phyloP scores from a whole-genome alignment of 2,888 invertebrate genomes.

The Falcaria lacertinaria region DNA sequence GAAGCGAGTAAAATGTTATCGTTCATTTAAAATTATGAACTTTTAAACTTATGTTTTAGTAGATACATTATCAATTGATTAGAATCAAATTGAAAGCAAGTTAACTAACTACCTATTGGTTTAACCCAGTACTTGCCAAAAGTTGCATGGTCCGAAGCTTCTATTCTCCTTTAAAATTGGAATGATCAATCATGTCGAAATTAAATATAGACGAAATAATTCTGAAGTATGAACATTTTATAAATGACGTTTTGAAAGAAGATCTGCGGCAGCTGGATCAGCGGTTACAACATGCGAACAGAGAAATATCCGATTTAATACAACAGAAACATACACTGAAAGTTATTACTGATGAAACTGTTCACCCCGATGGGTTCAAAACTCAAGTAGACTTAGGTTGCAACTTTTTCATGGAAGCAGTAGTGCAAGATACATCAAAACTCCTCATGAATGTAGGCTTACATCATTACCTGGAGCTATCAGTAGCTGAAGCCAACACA shows the following conservation, averaged over 20 bases:
- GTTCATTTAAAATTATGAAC: no score
- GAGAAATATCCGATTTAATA: slow-evolving; percentile 84
- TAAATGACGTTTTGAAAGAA: slow-evolving; percentile 88
- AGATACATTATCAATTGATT: no score
- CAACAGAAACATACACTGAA: slow-evolving; percentile 86
- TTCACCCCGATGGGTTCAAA: slow-evolving; percentile 69
- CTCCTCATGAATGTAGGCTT: slow-evolving; percentile 88
- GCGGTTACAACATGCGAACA: slow-evolving; percentile 81
- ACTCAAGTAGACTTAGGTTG: slow-evolving; percentile 88
- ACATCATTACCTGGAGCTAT: slow-evolving; percentile 87
- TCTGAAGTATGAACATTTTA: slow-evolving; percentile 82
- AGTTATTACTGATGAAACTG: slow-evolving; percentile 77
- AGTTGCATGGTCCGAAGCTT: no score
- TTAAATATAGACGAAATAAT: slow-evolving; percentile 39
- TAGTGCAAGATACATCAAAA: slow-evolving; percentile 82
- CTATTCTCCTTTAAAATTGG: no score
- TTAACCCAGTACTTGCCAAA: no score
- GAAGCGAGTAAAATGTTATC: no score
- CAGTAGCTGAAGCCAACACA: slow-evolving; percentile 83
- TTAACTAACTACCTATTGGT: no score
- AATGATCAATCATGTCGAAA: slow-evolving; percentile 50
- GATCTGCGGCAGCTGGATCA: slow-evolving; percentile 82
- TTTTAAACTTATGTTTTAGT: no score
- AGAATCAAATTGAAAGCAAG: no score
- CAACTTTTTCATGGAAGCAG: slow-evolving; percentile 89